Evolutionary conservation across 2,113 vertebrate genomes (phyloP).

Genomic region (Serinus canaria): DNA sequence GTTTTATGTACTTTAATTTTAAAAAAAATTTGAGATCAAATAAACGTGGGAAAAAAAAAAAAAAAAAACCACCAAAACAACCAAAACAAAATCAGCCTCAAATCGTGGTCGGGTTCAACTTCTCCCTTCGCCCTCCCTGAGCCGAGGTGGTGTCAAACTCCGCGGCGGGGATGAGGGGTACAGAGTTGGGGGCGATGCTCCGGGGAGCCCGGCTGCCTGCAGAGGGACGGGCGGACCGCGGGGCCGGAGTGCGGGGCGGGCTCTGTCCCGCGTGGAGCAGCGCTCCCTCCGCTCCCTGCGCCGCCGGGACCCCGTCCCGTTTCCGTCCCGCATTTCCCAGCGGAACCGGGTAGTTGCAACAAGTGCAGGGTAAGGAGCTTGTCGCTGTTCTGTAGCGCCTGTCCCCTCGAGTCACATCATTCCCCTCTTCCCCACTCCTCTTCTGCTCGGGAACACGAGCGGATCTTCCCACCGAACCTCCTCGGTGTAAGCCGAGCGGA

Average conservation of each 20-base stretch:
- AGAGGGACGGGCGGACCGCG: background rate
- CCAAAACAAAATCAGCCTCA: background rate
- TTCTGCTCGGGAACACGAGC: background rate
- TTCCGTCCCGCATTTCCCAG: background rate
- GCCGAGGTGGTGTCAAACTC: background rate
- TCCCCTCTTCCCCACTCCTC: background rate
- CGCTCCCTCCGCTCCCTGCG: background rate
- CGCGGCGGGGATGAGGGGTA: background rate
- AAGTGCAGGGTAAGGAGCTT: background rate
- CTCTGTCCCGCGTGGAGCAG: background rate
- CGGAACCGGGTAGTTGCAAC: background rate
- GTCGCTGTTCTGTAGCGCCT: background rate
- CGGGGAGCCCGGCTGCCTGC: background rate
- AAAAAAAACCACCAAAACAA: background rate
- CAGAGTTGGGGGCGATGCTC: background rate
- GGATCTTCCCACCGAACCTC: background rate
- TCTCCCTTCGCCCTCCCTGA: background rate
- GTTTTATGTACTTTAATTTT: constrained; percentile 67
- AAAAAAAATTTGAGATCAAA: constrained; percentile 62
- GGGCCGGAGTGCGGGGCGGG: no score
- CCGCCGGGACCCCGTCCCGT: background rate
- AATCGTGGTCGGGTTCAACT: background rate
- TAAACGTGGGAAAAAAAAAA: background rate
- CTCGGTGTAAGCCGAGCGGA: background rate
- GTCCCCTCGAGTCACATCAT: background rate